phyloP scores from a whole-genome alignment of 2,113 vertebrate genomes.

The Pao palembangensis region DNA sequence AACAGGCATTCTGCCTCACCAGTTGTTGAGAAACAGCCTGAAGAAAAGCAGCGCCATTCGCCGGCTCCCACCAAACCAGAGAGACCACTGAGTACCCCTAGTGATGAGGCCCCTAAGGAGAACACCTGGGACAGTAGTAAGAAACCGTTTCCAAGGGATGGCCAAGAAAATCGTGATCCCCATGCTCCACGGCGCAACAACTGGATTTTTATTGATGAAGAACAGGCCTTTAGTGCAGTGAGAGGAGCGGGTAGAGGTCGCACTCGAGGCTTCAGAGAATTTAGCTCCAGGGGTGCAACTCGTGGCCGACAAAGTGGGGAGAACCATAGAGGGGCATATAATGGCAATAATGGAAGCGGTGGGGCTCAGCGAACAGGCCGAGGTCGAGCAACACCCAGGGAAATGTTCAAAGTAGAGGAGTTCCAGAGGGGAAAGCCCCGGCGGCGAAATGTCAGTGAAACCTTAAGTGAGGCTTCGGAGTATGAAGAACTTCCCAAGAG shows the following conservation, averaged over 20 bases:
- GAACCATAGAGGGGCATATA: slow-evolving; percentile 68
- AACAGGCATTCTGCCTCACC: slow-evolving; percentile 66
- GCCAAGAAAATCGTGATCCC: slow-evolving; percentile 62
- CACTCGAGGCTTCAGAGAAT: slow-evolving; percentile 88
- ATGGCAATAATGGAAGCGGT: slow-evolving; percentile 44
- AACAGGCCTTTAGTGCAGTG: slow-evolving; percentile 87
- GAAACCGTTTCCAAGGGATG: slow-evolving; percentile 68
- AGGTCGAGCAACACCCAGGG: slow-evolving; percentile 78
- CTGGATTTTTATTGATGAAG: slow-evolving; percentile 98
- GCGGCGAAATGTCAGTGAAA: slow-evolving; percentile 91
- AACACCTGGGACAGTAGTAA: slow-evolving; percentile 77
- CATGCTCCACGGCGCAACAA: slow-evolving; percentile 86
- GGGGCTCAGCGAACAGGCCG: slow-evolving; percentile 71
- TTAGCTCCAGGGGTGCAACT: slow-evolving; percentile 82
- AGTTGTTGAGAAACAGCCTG: slow-evolving; percentile 72
- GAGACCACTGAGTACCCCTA: slow-evolving; percentile 59
- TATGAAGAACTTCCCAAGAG: slow-evolving; percentile 95
- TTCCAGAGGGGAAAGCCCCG: slow-evolving; percentile 84
- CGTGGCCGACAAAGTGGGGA: slow-evolving; percentile 63
- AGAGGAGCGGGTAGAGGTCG: slow-evolving; percentile 84
- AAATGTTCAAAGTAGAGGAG: slow-evolving; percentile 83
- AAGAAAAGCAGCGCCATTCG: slow-evolving; percentile 69
- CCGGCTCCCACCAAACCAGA: slow-evolving; percentile 67
- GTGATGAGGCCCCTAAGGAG: slow-evolving; percentile 77
- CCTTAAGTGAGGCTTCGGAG: slow-evolving; percentile 92